Evolutionary conservation across 35 echinoderm and acorn worm genomes (phyloP), one percentile per base, ranked within the genome.

Genomic region (Holothuria glaberrima): DNA sequence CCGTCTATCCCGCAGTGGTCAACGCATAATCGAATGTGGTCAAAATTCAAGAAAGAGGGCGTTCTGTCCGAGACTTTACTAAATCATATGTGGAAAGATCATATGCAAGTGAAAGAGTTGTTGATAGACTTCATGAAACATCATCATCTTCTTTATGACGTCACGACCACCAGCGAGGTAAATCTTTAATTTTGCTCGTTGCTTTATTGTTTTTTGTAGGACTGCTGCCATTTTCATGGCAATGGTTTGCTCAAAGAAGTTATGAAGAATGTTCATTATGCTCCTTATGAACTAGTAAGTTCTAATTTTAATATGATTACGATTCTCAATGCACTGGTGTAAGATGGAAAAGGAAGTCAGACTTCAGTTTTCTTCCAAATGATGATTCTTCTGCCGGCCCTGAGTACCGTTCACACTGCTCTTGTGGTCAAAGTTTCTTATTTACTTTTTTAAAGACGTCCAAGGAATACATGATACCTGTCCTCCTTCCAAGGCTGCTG

Each of bases 41-140:
- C 85, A 6, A 87, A 67, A 25, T 20, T 87, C 44, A 87, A 87
- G 17, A 87, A 87, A 48, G 85, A 87, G 25, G 85, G 85, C n/a
- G 30, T 87, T 4, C 60, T 87, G 5, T 67, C 60, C 20, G 85
- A 87, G 31, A 27, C 31, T 26, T 71, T 87, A 25, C n/a, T 87
- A 41, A 50, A 70, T 50, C 85, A 87, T 33, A 87, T 87, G 7
- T 87, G 85, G 85, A 87, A 71, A 65, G 85, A 87, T 20, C 22
- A 36, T n/a, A 69, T 20, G 16, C 6, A 36, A 31, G 20, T 46
- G 20, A 87, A 70, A 35, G 85, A 87, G 21, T 36, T 50, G 22
- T 28, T 87, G 19, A 3, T 70, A 50, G 65, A 69, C n/a, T 69
- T 68, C 17, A 87, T 87, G 85, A 71, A 27, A 34, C 50, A 20